Base-by-base conservation (phyloP, 1,140 invertebrate species). In the Drosophila sp. region DNA sequence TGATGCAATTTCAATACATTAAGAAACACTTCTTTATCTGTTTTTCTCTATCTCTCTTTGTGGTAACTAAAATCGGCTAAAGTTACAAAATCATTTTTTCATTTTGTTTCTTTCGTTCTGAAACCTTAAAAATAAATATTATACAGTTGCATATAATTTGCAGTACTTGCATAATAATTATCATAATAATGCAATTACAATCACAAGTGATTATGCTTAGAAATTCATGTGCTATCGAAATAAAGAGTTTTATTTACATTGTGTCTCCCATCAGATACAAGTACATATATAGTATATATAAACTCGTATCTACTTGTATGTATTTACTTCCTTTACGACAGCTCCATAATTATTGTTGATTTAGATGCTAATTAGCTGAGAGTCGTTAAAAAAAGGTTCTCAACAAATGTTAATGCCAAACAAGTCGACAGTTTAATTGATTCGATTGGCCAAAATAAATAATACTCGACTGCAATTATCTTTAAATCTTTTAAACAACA, bases 51-150 rank as follows among this genome's bases (percentile, higher is more conserved):
- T 6, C 9, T 21, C 16, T 40, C 59, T 16, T 41, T 27, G 7
- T 11, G 0, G 13, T 9, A 7, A 13, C 34, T 18, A 53, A 72
- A 72, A 46, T 61, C 43, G 29, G 61, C 76, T 2, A 81, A 81
- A 74, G 29, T 81, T 81, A 79, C 79, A 78, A 70, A 56, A 83
- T 81, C 79, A 81, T 77, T 78, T 69, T 40, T 57, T 45, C 50
- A 34, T 18, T 54, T 57, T 32, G 46, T 32, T 36, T 14, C 13
- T 29, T 62, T 45, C 41, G 16, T 48, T 45, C 67, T 41, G 41
- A 78, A 78, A 82, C 78, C 78, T 74, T 82, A 69, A 50, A 56
- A 69, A 53, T 34, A n/a, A n/a, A n/a, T 67, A 77, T 80, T 80
- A 64, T 69, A 69, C 73, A 81, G 81, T 81, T 14, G n/a, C 25